These are phyloP conservation scores for Brachypteracias leptosomus DNA, from an alignment of 2,113 vertebrate genomes.

Conservation along the genomic window DNA sequence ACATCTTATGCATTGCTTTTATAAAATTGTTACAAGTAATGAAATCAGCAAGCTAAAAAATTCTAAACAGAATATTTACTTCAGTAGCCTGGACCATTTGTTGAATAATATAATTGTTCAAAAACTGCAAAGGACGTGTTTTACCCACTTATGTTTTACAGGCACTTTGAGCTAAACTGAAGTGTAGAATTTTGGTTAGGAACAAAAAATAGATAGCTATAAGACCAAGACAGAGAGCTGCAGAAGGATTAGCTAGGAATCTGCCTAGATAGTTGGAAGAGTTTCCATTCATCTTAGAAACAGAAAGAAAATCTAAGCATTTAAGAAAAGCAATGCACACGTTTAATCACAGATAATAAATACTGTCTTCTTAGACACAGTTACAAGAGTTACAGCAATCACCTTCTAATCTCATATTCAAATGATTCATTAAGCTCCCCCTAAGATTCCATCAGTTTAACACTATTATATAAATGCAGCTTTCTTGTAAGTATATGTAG, in stretches of 20 bases:
- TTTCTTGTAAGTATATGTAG: neutral
- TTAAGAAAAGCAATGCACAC: neutral
- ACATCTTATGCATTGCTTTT: neutral
- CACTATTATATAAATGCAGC: neutral
- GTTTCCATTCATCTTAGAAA: neutral
- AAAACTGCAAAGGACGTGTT: neutral
- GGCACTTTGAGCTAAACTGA: neutral
- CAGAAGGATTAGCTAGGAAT: neutral
- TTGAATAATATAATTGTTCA: neutral
- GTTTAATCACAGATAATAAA: neutral
- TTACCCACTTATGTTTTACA: neutral
- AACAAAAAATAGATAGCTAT: neutral
- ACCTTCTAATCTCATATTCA: neutral
- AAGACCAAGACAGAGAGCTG: neutral
- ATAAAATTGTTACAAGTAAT: neutral
- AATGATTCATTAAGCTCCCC: neutral
- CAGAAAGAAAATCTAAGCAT: neutral
- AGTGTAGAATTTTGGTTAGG: neutral
- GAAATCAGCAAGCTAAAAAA: neutral
- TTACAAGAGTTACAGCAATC: neutral
- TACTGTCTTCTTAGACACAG: neutral
- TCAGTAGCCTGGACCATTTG: neutral
- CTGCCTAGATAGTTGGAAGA: neutral
- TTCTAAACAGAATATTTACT: neutral
- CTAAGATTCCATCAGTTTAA: neutral